These are phyloP conservation scores for Xyrauchen texanus DNA, from an alignment of 2,113 vertebrate genomes.

Conservation along the genomic window DNA sequence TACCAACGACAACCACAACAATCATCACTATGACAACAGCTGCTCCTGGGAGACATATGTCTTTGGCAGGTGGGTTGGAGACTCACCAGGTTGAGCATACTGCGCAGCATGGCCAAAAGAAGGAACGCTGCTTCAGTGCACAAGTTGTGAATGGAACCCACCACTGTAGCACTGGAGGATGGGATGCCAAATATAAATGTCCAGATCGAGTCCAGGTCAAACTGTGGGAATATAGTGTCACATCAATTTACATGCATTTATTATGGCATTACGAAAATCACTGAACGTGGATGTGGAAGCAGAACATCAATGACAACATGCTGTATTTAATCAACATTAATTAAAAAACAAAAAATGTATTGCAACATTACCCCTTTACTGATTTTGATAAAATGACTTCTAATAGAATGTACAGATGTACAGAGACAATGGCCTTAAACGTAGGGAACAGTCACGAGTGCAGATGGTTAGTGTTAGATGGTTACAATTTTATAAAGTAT, in stretches of 20 bases:
- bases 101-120: constrained; percentile 93
- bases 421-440: not conserved
- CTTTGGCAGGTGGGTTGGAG: not conserved
- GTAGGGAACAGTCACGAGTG: not conserved
- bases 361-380: too few relatives aligned
- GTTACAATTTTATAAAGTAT: too few relatives aligned
- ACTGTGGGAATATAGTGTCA: constrained; percentile 72
- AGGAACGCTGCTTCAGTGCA: constrained; percentile 94
- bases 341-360: too few relatives aligned
- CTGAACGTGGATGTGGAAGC: too few relatives aligned
- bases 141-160: constrained; percentile 88
- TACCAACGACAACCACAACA: too few relatives aligned
- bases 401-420: not conserved
- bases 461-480: too few relatives aligned
- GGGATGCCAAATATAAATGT: constrained; percentile 96
- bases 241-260: not conserved
- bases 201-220: constrained; percentile 98
- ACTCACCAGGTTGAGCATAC: constrained; percentile 97
- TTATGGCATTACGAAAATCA: too few relatives aligned
- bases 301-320: too few relatives aligned
- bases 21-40: too few relatives aligned
- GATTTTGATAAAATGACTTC: not conserved
- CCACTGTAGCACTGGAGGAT: constrained; percentile 87
- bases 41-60: not conserved
- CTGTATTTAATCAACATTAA: too few relatives aligned